Conservation (phyloP, 2,113 vertebrate species). For the Anarrhichthys ocellatus region DNA sequence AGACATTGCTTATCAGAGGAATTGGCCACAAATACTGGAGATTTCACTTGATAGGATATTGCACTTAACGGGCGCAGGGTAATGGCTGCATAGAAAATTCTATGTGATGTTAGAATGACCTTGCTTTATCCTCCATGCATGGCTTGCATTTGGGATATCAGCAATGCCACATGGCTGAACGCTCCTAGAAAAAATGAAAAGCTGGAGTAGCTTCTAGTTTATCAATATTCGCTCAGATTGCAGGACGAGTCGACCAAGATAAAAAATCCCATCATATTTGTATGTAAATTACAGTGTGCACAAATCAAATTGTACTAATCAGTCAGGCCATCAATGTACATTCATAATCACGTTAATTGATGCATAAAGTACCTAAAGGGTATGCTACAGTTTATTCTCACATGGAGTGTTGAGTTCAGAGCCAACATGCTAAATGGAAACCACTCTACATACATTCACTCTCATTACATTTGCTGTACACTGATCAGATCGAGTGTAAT, state of each 20-base stretch:
- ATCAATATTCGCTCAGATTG: slow-evolving; percentile 13
- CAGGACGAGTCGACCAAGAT: neutral
- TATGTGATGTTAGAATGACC: slow-evolving; percentile 48
- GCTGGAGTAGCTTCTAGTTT: neutral
- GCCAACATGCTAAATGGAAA: neutral
- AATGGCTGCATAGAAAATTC: slow-evolving; percentile 34
- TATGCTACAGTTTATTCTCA: neutral
- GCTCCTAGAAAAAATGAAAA: slow-evolving; percentile 24
- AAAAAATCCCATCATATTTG: slow-evolving; percentile 16
- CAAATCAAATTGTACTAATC: slow-evolving; percentile 4
- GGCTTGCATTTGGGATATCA: slow-evolving; percentile 48
- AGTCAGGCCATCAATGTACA: neutral
- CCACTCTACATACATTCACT: slow-evolving; percentile 1
- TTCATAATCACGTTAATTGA: slow-evolving; percentile 7
- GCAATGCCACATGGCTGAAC: slow-evolving; percentile 37
- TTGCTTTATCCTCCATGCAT: slow-evolving; percentile 53
- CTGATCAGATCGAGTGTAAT: slow-evolving; percentile 12
- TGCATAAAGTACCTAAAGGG: neutral
- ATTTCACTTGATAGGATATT: slow-evolving; percentile 37
- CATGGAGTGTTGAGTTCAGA: neutral
- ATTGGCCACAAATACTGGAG: slow-evolving; percentile 10
- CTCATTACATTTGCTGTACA: slow-evolving; percentile 4
- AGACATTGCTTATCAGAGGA: slow-evolving; percentile 30
- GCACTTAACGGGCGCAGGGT: slow-evolving; percentile 10
- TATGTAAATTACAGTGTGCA: slow-evolving; percentile 9